Percentiles rank a stretch among this genome's conserved stretches.
Conservation (phyloP, 1,140 invertebrate species). For the fruit fly (Drosophila melanogaster) region DNA sequence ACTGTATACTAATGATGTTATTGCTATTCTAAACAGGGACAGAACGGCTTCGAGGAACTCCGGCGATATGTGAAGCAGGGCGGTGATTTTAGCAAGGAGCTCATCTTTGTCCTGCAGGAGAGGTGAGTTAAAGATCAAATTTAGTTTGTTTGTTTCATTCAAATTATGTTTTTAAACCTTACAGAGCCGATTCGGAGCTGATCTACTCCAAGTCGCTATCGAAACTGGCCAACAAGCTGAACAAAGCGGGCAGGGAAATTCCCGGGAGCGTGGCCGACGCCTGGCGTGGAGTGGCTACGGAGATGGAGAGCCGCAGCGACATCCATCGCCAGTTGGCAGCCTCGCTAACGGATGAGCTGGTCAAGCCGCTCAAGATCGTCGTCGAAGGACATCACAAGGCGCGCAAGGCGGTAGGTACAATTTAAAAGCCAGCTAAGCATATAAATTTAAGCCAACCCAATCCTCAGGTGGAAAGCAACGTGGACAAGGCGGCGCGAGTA, state of each 20-base stretch:
- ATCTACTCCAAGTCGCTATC: slow-evolving; percentile 95
- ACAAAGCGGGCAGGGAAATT: slow-evolving; percentile 91
- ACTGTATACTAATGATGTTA: not conserved
- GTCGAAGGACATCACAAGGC: slow-evolving; percentile 90
- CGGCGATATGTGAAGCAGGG: slow-evolving; percentile 96
- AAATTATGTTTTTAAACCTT: not conserved
- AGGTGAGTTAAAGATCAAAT: slow-evolving; percentile 87
- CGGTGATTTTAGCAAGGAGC: slow-evolving; percentile 96
- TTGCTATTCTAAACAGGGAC: slow-evolving; percentile 87
- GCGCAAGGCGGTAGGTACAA: slow-evolving; percentile 88
- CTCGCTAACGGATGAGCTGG: slow-evolving; percentile 93
- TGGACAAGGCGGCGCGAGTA: slow-evolving; percentile 93
- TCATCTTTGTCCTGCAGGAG: slow-evolving; percentile 94
- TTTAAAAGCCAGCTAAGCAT: not conserved
- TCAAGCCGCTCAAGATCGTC: slow-evolving; percentile 92
- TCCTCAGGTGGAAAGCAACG: slow-evolving; percentile 90
- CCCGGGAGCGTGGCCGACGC: slow-evolving; percentile 93
- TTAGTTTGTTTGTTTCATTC: too few relatives aligned
- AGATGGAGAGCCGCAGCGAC: slow-evolving; percentile 95
- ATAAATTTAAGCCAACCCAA: not conserved
- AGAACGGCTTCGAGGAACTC: slow-evolving; percentile 96
- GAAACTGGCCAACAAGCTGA: slow-evolving; percentile 93
- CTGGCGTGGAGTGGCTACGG: slow-evolving; percentile 94
- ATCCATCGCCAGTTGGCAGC: slow-evolving; percentile 92
- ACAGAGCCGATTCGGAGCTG: slow-evolving; percentile 93